These are phyloP conservation scores for Lampris megalopsis DNA, from an alignment of 2,113 vertebrate species.

Conservation along the genomic window DNA sequence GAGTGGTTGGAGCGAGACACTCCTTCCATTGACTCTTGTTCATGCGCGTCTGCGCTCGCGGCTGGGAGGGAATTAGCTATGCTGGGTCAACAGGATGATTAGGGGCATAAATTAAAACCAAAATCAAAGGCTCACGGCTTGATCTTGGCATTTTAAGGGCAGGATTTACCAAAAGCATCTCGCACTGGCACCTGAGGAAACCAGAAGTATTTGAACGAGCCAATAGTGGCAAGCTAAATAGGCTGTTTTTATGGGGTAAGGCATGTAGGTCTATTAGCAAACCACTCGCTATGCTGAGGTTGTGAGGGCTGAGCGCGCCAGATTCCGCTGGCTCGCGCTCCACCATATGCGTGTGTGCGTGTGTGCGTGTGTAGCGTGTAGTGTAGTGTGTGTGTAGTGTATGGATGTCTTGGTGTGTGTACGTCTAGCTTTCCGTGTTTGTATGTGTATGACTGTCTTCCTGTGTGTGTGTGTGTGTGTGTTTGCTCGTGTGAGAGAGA, in stretches of 20 bases:
- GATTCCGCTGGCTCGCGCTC: conserved; percentile 66
- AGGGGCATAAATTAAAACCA: conserved; percentile 50
- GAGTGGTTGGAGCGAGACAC: too few relatives aligned
- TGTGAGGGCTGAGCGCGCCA: conserved; percentile 53
- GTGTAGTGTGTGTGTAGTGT: too few relatives aligned
- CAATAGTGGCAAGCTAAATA: conserved; percentile 68
- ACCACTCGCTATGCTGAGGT: conserved; percentile 75
- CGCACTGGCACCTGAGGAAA: conserved; percentile 63
- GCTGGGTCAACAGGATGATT: too few relatives aligned
- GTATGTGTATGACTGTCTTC: too few relatives aligned
- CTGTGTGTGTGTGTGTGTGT: too few relatives aligned
- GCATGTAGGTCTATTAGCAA: conserved; percentile 73
- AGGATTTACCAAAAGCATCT: conserved; percentile 55
- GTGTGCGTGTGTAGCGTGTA: conserved; percentile 46
- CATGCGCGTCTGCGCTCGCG: too few relatives aligned
- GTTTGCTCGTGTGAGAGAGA: too few relatives aligned
- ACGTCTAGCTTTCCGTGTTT: background rate
- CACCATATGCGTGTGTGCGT: conserved; percentile 53
- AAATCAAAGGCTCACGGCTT: conserved; percentile 46
- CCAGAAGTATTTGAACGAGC: conserved; percentile 63
- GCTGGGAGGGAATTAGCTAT: too few relatives aligned
- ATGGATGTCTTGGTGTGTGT: background rate
- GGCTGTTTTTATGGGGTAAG: conserved; percentile 70
- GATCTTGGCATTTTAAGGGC: conserved; percentile 56
- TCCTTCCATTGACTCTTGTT: too few relatives aligned